Evolutionary conservation across 2,113 vertebrate species (phyloP).

Genomic region (Stigmatopora argus): DNA sequence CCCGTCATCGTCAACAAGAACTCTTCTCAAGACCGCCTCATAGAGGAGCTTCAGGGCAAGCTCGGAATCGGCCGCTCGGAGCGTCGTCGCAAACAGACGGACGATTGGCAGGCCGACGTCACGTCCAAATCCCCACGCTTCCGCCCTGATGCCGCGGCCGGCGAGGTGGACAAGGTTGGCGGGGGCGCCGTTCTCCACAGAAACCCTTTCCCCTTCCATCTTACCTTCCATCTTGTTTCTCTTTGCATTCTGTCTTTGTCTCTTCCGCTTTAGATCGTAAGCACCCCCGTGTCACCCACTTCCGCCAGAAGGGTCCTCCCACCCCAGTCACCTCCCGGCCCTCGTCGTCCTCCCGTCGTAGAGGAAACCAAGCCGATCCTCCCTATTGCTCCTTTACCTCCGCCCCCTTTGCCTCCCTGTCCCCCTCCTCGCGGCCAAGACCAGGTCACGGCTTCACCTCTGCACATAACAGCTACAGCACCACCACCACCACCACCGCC

Average conservation of each 20-base stretch:
- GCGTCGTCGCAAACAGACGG: conserved; percentile 64
- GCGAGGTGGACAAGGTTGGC: conserved; percentile 82
- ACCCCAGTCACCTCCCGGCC: conserved; percentile 67
- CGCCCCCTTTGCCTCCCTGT: conserved; percentile 54
- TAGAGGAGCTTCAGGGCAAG: conserved; percentile 89
- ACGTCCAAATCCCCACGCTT: conserved; percentile 78
- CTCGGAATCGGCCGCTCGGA: conserved; percentile 80
- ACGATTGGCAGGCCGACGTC: conserved; percentile 87
- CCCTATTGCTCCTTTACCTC: conserved; percentile 45
- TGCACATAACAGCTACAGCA: conserved; percentile 30
- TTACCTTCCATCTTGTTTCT: conserved; percentile 25
- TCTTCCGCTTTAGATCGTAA: conserved; percentile 79
- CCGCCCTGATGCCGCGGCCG: conserved; percentile 62
- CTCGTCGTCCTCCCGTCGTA: conserved; percentile 47
- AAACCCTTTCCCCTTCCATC: neutral
- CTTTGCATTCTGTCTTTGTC: conserved; percentile 35
- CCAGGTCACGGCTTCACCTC: conserved; percentile 14
- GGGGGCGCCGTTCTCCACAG: conserved; percentile 7
- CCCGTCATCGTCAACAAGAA: conserved; percentile 85
- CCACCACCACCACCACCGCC: conserved; percentile 21
- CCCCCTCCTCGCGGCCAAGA: conserved; percentile 48
- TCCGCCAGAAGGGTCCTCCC: conserved; percentile 78
- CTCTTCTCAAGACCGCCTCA: conserved; percentile 82
- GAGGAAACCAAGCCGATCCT: conserved; percentile 48
- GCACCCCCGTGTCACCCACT: conserved; percentile 81